A percentile compares a stretch with the other conserved stretches of the same genome.
Conservation (phyloP, 2,888 invertebrate species). For the Cheilosia soror region DNA sequence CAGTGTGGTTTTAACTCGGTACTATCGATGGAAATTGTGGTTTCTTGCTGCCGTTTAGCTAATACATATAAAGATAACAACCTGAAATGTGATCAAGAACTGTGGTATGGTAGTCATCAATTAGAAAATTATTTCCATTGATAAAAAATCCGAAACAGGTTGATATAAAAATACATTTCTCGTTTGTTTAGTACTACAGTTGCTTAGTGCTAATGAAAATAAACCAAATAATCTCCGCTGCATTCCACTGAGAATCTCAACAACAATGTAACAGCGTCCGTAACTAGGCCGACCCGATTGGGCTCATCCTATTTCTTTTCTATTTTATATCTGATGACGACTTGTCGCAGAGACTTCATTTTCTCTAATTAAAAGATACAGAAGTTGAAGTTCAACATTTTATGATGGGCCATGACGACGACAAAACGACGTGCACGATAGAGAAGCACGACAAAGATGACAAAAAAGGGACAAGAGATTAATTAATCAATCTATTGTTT, state of each 20-base stretch:
- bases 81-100: not conserved
- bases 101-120: not conserved
- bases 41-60: slow-evolving; percentile 1
- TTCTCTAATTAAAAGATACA: slow-evolving; percentile 66
- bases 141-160: slow-evolving; percentile 13
- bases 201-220: slow-evolving; percentile 4
- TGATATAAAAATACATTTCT: not conserved
- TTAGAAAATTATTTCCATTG: slow-evolving; percentile 19
- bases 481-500: slow-evolving; percentile 65
- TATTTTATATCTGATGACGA: slow-evolving; percentile 12
- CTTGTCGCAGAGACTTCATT: slow-evolving; percentile 41
- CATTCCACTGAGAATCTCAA: not conserved
- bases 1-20: slow-evolving; percentile 30
- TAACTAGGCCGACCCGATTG: slow-evolving; percentile 19
- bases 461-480: slow-evolving; percentile 10
- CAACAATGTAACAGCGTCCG: not conserved
- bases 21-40: slow-evolving; percentile 21
- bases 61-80: not conserved
- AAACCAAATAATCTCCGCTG: not conserved
- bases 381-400: slow-evolving; percentile 72
- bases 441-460: slow-evolving; percentile 6
- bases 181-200: not conserved
- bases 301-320: slow-evolving; percentile 37
- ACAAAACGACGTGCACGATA: slow-evolving; percentile 10
- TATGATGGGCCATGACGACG: slow-evolving; percentile 32